Conservation (phyloP, 92 coral and sea anemone species). For the Isaurus tuberculatus region DNA sequence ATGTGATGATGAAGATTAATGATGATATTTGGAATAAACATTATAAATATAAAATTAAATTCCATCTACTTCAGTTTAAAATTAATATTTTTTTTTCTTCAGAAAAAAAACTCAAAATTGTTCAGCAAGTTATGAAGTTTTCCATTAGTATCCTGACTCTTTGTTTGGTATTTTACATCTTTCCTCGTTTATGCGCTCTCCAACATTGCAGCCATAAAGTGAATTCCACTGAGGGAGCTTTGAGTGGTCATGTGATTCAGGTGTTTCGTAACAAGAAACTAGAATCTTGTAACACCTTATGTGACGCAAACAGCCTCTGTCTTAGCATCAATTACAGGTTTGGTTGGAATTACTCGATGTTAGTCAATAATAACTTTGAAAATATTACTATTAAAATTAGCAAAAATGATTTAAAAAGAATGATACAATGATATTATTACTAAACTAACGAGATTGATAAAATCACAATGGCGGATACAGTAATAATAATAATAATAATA, state of each 20-base stretch:
- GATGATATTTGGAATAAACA: too few relatives aligned
- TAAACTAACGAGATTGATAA: too few relatives aligned
- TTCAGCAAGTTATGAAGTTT: not conserved
- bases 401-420: too few relatives aligned
- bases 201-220: not conserved
- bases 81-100: not conserved
- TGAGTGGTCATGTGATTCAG: slow-evolving; percentile 25
- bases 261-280: not conserved
- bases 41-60: too few relatives aligned
- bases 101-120: not conserved
- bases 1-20: too few relatives aligned
- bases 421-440: too few relatives aligned
- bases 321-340: slow-evolving; percentile 46
- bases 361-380: too few relatives aligned
- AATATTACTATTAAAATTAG: not conserved
- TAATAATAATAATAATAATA: too few relatives aligned
- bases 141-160: not conserved
- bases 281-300: slow-evolving; percentile 9
- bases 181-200: not conserved
- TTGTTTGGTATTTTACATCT: not conserved
- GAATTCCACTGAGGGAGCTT: slow-evolving; percentile 1
- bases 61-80: too few relatives aligned
- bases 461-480: too few relatives aligned
- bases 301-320: slow-evolving; percentile 21
- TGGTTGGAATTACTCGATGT: too few relatives aligned